These are phyloP conservation scores for Sebastes trivittatus DNA, from an alignment of 2,797 vertebrate genomes.

Conservation along the genomic window DNA sequence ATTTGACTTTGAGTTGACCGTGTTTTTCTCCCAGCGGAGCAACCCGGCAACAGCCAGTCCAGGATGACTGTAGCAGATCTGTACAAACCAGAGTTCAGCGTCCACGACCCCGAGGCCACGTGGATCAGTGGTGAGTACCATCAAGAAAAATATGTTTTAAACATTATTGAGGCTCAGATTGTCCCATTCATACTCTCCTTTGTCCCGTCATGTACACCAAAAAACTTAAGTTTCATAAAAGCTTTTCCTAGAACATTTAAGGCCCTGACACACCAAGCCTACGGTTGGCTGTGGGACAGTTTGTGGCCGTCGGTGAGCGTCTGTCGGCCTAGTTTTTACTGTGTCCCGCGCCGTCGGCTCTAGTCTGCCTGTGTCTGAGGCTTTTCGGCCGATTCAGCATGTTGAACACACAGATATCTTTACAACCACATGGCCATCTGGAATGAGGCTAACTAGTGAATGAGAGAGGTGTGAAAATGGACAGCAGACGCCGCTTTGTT, in stretches of 20 bases:
- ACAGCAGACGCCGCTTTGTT: fast-evolving
- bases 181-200: background rate
- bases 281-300: fast-evolving
- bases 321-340: no score
- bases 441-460: no score
- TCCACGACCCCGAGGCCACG: conserved; percentile 86
- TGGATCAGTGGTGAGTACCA: conserved; percentile 89
- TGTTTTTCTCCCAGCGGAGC: conserved; percentile 79
- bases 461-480: no score
- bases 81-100: conserved; percentile 85
- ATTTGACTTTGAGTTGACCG: background rate
- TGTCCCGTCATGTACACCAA: background rate
- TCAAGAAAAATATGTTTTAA: background rate
- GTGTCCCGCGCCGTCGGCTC: no score
- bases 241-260: background rate
- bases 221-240: background rate
- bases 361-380: no score
- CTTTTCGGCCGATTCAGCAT: no score
- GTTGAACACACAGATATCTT: fast-evolving
- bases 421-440: no score
- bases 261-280: no score
- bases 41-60: conserved; percentile 85
- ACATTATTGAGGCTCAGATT: background rate
- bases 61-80: conserved; percentile 87
- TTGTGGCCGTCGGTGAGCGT: no score